Base-by-base conservation (phyloP, 2,888 invertebrate genomes). In the Ophonus ardosiacus region DNA sequence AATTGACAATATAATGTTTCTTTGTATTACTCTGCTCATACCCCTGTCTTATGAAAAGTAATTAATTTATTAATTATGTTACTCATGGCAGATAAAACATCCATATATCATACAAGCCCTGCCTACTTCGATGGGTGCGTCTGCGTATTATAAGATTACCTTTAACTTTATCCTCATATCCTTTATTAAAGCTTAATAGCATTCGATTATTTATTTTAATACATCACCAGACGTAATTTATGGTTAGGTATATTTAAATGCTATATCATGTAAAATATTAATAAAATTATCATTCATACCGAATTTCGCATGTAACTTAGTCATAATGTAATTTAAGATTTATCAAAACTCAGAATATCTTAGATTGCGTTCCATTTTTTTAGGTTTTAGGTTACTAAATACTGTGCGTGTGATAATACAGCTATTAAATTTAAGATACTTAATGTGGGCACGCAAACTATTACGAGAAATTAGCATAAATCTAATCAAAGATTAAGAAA, bases 51-150 rank as follows among this genome's bases (percentile, higher is more conserved):
- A 84, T 78, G 65, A 78, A 84, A 84, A 78, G 78, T 84, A 84
- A 84, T 84, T 84, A 84, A 84, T 84, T 84, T 84, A 84, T 84
- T 84, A 84, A 84, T 84, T 84, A 65, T 63, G 65, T 84, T 84
- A 31, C 84, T 63, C 51, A 78, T 65, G 74, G 78, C 59, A 78
- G 78, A 84, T 84, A 78, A 84, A 84, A 84, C 51, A 15, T 15
- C 65, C 84, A 84, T 84, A 84, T 65, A 84, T 84, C 84, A 84
- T 78, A 43, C 18, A 57, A 15, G 84, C 78, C 65, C 84, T 51
- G 56, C 84, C 84, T 78, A 63, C 78, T 84, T 7, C 63, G 51
- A 76, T 83, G 83, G 83, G 83, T 83, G 83, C 74, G 83, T 59
- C 74, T 61, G 43, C 74, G 59, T 74, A 59, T 71, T 83, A 40